Base-by-base conservation (phyloP, 2,113 vertebrate genomes). In the Nibea albiflora region DNA sequence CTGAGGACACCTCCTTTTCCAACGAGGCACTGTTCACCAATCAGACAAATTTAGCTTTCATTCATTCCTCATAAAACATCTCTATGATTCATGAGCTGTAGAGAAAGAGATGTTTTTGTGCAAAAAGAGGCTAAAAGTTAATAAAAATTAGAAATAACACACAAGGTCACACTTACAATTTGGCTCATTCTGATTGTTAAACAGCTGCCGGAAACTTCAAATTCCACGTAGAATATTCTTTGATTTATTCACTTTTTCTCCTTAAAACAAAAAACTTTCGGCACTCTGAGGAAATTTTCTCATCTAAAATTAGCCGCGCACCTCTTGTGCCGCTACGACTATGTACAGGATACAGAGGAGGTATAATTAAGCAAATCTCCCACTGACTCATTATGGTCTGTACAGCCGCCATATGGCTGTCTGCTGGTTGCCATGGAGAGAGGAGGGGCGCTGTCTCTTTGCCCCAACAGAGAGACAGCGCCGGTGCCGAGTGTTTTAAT, bases 291-390 rank as follows among this genome's bases (percentile, higher is more conserved):
- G n/a, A 46, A 3, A 20, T 62, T 39, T 28, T 46, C 20, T n/a
- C 19, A 17, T 15, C 19, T 6, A 57, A 39, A 26, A 2, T 4
- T 2, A 19, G 15, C 31, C 2, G 0, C 1, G 20, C 3, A 49
- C 56, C 63, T 72, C 73, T 73, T 63, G 35, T 10, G 20, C 50
- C 57, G 78, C 75, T 68, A 22, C 52, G 44, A 31, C 61, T 56
- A 22, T n/a, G 44, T 31, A 49, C 76, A 64, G 5, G 72, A 84
- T 65, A 80, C 77, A 85, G 84, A 88, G 80, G 78, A 83, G 89
- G 81, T 85, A 80, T 89, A 88, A 90, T 93, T 83, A 88, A 89
- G 73, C 68, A 80, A 61, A 76, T 82, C 80, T 90, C 88, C 88
- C 85, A 85, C 85, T 66, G 85, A 90, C 83, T 90, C 81, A 85